Evolutionary conservation across 2,797 vertebrate genomes (phyloP).

Genomic region (Champsocephalus esox): DNA sequence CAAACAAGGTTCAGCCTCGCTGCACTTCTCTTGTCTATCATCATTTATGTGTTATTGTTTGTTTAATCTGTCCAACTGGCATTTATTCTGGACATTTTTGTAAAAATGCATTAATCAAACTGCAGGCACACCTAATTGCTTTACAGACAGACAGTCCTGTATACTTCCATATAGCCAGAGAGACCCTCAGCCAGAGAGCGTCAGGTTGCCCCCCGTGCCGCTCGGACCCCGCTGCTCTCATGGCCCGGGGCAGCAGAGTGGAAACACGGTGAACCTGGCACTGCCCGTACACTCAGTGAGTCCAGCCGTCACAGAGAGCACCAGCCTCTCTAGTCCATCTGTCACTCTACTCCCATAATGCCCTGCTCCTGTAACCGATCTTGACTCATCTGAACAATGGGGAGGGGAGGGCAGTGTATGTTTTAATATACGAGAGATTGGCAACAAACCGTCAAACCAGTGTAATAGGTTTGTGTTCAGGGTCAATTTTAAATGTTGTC

Average conservation of each 20-base stretch:
- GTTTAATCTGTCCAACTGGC: background rate
- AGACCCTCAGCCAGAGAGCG: background rate
- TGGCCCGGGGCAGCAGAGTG: slow-evolving; percentile 54
- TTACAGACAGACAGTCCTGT: background rate
- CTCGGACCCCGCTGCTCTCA: slow-evolving; percentile 36
- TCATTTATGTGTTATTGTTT: background rate
- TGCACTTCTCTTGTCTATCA: background rate
- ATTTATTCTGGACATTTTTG: background rate
- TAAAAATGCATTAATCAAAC: background rate
- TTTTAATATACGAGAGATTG: slow-evolving; percentile 9
- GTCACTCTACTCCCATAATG: slow-evolving; percentile 63
- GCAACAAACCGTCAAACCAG: too few relatives aligned
- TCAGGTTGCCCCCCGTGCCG: slow-evolving; percentile 29
- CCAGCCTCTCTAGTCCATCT: slow-evolving; percentile 70
- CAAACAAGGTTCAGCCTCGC: background rate
- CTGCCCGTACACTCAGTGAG: slow-evolving; percentile 25
- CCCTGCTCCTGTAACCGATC: slow-evolving; percentile 60
- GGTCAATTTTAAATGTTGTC: slow-evolving; percentile 1
- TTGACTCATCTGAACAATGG: slow-evolving; percentile 41
- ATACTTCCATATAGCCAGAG: slow-evolving; percentile 4
- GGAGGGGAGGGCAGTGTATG: slow-evolving; percentile 3
- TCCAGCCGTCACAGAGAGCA: slow-evolving; percentile 50
- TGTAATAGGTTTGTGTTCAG: slow-evolving; percentile 14
- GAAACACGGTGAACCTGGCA: slow-evolving; percentile 70
- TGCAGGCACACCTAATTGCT: background rate